Percentiles rank a stretch among this genome's conserved stretches.
These are phyloP conservation scores for Nibea albiflora DNA, from an alignment of 2,113 vertebrate genomes.

Conservation along the genomic window DNA sequence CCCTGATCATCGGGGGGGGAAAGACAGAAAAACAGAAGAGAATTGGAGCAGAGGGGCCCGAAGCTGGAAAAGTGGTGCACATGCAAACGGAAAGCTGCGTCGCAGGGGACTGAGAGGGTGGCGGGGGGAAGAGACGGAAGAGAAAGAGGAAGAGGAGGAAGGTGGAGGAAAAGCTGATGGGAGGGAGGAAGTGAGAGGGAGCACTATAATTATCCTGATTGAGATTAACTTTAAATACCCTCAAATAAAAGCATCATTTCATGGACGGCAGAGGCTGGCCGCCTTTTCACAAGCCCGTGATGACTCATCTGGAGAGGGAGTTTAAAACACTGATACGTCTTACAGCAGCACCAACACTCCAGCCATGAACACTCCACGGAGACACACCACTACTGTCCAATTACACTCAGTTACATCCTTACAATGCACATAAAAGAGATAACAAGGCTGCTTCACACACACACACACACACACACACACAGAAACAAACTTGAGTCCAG, in stretches of 20 bases:
- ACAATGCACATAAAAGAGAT: conserved; percentile 32
- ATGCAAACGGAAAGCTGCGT: conserved; percentile 60
- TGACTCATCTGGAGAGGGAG: conserved; percentile 75
- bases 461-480: conserved; percentile 20
- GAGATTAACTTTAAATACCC: conserved; percentile 85
- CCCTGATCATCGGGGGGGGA: conserved; percentile 34
- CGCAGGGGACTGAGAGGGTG: conserved; percentile 50
- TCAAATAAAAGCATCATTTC: conserved; percentile 76
- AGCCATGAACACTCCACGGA: conserved; percentile 65
- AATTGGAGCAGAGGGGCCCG: conserved; percentile 59
- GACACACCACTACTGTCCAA: conserved; percentile 61
- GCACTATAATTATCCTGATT: conserved; percentile 82
- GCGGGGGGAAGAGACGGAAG: conserved; percentile 33
- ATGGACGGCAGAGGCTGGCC: conserved; percentile 59
- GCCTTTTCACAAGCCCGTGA: conserved; percentile 52
- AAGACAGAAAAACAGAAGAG: conserved; percentile 26
- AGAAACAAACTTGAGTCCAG: conserved; percentile 39
- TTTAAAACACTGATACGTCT: conserved; percentile 65
- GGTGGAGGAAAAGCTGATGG: conserved; percentile 61
- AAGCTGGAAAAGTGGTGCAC: conserved; percentile 49
- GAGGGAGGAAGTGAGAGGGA: conserved; percentile 47
- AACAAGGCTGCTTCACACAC: conserved; percentile 29
- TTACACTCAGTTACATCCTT: conserved; percentile 56
- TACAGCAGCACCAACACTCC: conserved; percentile 57
- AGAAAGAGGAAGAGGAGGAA: conserved; percentile 25